A percentile compares a stretch with the other conserved stretches of the same genome.
Conservation (phyloP, 2,888 invertebrate genomes). For the Endotricha flammealis region DNA sequence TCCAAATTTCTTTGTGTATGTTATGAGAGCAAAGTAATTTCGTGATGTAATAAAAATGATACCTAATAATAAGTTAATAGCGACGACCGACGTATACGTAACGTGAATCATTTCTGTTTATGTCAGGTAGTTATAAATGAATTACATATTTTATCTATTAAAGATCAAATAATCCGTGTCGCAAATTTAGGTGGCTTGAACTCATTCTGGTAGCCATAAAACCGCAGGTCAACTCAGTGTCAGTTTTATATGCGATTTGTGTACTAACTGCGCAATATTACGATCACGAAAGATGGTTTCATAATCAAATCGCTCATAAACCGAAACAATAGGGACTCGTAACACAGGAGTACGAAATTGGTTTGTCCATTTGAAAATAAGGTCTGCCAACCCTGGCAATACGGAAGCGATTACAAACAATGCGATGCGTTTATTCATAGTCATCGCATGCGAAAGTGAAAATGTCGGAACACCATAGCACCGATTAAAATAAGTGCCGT, state of each 20-base stretch:
- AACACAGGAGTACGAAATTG: neutral
- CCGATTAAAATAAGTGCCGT: too few relatives aligned
- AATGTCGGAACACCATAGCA: too few relatives aligned
- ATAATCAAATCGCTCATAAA: conserved; percentile 26
- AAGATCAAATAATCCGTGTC: neutral
- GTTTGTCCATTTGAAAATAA: conserved; percentile 11
- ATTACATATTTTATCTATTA: neutral
- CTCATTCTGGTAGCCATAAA: conserved; percentile 8
- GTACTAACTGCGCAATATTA: conserved; percentile 26
- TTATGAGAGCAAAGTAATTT: neutral
- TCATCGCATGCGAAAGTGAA: conserved; percentile 53
- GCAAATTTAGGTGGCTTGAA: neutral
- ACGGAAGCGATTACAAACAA: conserved; percentile 38
- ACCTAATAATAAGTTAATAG: conserved; percentile 9
- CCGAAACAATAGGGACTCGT: conserved; percentile 27
- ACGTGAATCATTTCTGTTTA: neutral
- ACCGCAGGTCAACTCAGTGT: conserved; percentile 17
- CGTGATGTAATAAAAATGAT: conserved; percentile 5
- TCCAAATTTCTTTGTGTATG: neutral
- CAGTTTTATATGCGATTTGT: conserved; percentile 25
- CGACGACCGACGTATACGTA: conserved; percentile 5
- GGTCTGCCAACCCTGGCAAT: conserved; percentile 28
- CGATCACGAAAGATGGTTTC: conserved; percentile 26
- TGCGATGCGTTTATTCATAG: neutral
- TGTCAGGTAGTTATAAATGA: neutral